A percentile compares a stretch with the other conserved stretches of the same genome.
Evolutionary conservation across 2,888 invertebrate genomes (phyloP).

Genomic region (Azorinus chamasolen): DNA sequence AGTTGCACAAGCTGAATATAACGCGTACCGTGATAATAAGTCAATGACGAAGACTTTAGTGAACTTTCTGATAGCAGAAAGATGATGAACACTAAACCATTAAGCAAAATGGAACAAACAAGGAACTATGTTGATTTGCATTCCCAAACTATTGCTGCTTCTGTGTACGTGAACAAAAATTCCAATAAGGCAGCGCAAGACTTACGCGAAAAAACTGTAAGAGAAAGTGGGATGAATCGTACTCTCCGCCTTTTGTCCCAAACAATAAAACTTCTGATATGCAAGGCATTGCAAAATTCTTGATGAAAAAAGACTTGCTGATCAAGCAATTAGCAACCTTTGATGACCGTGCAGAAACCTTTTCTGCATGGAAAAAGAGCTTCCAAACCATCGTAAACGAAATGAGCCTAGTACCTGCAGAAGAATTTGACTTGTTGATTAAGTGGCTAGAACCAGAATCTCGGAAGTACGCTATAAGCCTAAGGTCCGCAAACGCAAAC

Average conservation of each 20-base stretch:
- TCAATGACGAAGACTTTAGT: too few species aligned
- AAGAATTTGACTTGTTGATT: slow-evolving; percentile 16
- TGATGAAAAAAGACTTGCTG: slow-evolving; percentile 5
- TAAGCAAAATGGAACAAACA: too few species aligned
- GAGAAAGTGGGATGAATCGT: too few species aligned
- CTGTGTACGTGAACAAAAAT: too few species aligned
- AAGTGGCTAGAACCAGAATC: slow-evolving; percentile 18
- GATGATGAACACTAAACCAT: too few species aligned
- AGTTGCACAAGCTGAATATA: background rate
- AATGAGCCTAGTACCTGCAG: background rate
- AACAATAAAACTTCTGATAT: too few species aligned
- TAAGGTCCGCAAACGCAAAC: slow-evolving; percentile 1
- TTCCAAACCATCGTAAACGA: slow-evolving; percentile 7
- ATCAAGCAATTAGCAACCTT: background rate
- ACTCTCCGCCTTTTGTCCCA: too few species aligned
- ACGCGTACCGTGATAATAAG: background rate
- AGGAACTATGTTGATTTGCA: too few species aligned
- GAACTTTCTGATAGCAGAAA: too few species aligned
- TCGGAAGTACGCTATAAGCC: background rate
- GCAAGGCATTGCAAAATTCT: slow-evolving; percentile 21
- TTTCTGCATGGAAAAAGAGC: background rate
- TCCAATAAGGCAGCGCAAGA: too few species aligned
- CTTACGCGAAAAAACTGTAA: too few species aligned
- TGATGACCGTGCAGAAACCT: slow-evolving; percentile 2
- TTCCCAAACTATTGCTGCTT: too few species aligned